Percentiles rank a stretch among this genome's conserved stretches.
These are phyloP conservation scores for Drosophila kohkoa DNA, from an alignment of 1,140 invertebrate genomes.

Conservation along the genomic window DNA sequence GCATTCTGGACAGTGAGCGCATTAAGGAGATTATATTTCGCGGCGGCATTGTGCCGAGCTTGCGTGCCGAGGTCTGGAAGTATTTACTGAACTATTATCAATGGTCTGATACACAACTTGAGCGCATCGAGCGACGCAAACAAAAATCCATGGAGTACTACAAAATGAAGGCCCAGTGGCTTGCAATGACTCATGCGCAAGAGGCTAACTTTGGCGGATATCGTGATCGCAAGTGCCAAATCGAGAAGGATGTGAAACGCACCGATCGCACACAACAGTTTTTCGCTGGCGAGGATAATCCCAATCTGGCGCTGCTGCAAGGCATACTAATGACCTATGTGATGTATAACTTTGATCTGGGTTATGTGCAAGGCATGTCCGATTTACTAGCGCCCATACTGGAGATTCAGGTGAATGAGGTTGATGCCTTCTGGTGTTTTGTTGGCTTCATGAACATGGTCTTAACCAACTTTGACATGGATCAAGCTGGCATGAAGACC, in stretches of 20 bases:
- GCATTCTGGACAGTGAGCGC: slow-evolving; percentile 88
- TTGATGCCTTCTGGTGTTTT: slow-evolving; percentile 99
- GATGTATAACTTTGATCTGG: slow-evolving; percentile 99
- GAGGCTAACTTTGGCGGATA: slow-evolving; percentile 95
- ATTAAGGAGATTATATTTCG: slow-evolving; percentile 94
- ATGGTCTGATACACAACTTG: slow-evolving; percentile 91
- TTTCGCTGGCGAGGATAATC: slow-evolving; percentile 96
- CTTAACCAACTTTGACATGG: slow-evolving; percentile 98
- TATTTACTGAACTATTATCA: slow-evolving; percentile 95
- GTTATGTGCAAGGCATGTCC: slow-evolving; percentile 98
- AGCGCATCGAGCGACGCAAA: slow-evolving; percentile 89
- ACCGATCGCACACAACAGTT: slow-evolving; percentile 97
- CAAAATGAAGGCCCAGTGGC: slow-evolving; percentile 98
- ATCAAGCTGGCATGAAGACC: slow-evolving; percentile 98
- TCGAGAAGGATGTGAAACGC: slow-evolving; percentile 99
- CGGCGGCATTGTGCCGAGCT: slow-evolving; percentile 90
- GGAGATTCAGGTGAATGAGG: slow-evolving; percentile 87
- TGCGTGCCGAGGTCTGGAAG: slow-evolving; percentile 97
- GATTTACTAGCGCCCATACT: slow-evolving; percentile 97
- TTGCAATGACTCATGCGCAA: slow-evolving; percentile 94
- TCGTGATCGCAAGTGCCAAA: slow-evolving; percentile 96
- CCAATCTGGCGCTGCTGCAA: slow-evolving; percentile 93
- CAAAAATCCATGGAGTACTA: slow-evolving; percentile 95
- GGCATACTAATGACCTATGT: slow-evolving; percentile 99
- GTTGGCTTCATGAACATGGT: slow-evolving; percentile 99